Base-by-base conservation (phyloP, 2,113 vertebrate species). In the Scalopus aquaticus region DNA sequence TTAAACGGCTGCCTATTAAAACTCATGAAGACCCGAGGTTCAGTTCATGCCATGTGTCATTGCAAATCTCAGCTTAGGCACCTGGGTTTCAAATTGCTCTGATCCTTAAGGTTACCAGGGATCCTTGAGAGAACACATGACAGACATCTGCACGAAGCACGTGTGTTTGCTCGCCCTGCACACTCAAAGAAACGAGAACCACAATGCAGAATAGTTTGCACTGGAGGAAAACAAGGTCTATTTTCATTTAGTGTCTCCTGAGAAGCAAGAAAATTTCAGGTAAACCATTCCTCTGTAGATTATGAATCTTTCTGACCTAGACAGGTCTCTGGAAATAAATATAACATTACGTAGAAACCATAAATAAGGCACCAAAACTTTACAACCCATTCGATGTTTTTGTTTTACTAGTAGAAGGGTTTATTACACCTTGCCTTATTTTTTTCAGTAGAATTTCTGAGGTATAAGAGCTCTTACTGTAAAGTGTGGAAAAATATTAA, bases 291-390 rank as follows among this genome's bases (percentile, higher is more conserved):
- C 42, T 42, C 44, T 26, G 12, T 44, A 58, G 76, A 90, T 6
- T 56, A 24, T 87, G 56, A 91, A 96, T 88, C 83, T 94, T 93
- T 83, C 46, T 80, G 62, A 95, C 65, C 32, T 17, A 76, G 89
- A 91, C 64, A 91, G 79, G 51, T 91, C 76, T 42, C 44, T 65
- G 58, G 76, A 72, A 84, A 87, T 93, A 79, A 96, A 93, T 91
- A 72, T 24, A 82, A 72, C 90, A 37, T 70, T 1, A 9, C 12
- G 24, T 11, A 39, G 39, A 80, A 42, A 39, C 44, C 12, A 84
- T 51, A 81, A 95, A 92, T 54, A 60, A 37, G 26, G 65, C 54
- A 77, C 70, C 60, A 64, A 62, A 86, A 32, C 46, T 92, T 93
- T 94, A 78, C 39, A 79, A 37, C 32, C 58, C n/a, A 49, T 60